These are phyloP conservation scores for Gastrophryne carolinensis DNA, from an alignment of 2,797 vertebrate genomes.

Conservation along the genomic window DNA sequence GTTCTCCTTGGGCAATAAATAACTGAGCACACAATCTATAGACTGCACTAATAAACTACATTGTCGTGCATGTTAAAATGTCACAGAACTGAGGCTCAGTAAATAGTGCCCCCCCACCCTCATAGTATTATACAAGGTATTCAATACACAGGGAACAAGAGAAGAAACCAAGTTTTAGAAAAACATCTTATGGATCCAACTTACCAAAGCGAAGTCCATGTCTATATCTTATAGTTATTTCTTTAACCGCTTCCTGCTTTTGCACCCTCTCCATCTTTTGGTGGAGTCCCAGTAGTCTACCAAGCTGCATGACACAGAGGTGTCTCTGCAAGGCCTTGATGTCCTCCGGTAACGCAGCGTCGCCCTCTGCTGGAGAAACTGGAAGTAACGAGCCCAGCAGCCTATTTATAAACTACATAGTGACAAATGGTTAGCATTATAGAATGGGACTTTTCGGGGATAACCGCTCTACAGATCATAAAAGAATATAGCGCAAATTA, in stretches of 20 bases:
- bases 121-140: too few relatives aligned
- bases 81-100: too few relatives aligned
- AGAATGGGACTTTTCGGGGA: too few relatives aligned
- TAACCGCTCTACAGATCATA: too few relatives aligned
- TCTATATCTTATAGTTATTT: constrained; percentile 86
- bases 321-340: constrained; percentile 89
- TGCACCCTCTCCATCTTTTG: constrained; percentile 75
- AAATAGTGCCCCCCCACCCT: too few relatives aligned
- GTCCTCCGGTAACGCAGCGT: constrained; percentile 77
- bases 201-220: constrained; percentile 91
- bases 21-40: too few relatives aligned
- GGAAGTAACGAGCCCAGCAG: constrained; percentile 83
- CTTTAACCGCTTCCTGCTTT: constrained; percentile 77
- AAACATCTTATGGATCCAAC: constrained; percentile 52
- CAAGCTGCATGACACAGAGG: constrained; percentile 87
- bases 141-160: too few relatives aligned
- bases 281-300: constrained; percentile 84
- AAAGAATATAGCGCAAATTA: too few relatives aligned
- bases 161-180: background rate
- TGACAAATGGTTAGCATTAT: too few relatives aligned
- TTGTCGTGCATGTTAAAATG: too few relatives aligned
- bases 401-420: constrained; percentile 82
- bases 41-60: too few relatives aligned
- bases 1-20: too few relatives aligned
- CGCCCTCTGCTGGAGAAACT: constrained; percentile 66